phyloP scores from a whole-genome alignment of 1,140 invertebrate species.

The Aphidius ervi region DNA sequence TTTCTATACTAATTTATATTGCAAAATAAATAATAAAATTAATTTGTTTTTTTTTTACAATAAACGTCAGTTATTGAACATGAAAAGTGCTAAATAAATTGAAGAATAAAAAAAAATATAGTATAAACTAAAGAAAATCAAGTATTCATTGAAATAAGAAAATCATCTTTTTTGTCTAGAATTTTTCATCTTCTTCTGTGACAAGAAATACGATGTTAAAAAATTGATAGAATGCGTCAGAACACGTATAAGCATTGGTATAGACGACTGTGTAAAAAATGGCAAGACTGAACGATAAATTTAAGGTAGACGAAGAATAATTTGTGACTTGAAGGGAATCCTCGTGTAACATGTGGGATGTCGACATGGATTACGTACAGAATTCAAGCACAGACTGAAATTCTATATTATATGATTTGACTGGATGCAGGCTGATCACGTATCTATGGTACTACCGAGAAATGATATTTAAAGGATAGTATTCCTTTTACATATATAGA shows the following conservation, averaged over 20 bases:
- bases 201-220: constrained; percentile 9
- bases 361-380: constrained; percentile 21
- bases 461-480: no score
- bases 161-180: background rate
- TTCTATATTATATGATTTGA: constrained; percentile 30
- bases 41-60: no score
- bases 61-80: no score
- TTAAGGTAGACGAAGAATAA: constrained; percentile 7
- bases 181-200: background rate
- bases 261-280: constrained; percentile 2
- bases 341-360: constrained; percentile 20
- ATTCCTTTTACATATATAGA: no score
- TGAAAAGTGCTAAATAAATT: background rate
- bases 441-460: constrained; percentile 22
- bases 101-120: constrained; percentile 1
- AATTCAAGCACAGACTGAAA: constrained; percentile 29
- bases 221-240: constrained; percentile 19
- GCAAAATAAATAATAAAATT: no score
- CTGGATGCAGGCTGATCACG: constrained; percentile 39
- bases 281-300: constrained; percentile 15
- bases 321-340: constrained; percentile 17
- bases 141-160: constrained; percentile 4
- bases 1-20: no score
- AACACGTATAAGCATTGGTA: background rate
- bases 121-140: background rate